Conservation (phyloP, 2,113 vertebrate genomes). For the Melanerpes formicivorus region DNA sequence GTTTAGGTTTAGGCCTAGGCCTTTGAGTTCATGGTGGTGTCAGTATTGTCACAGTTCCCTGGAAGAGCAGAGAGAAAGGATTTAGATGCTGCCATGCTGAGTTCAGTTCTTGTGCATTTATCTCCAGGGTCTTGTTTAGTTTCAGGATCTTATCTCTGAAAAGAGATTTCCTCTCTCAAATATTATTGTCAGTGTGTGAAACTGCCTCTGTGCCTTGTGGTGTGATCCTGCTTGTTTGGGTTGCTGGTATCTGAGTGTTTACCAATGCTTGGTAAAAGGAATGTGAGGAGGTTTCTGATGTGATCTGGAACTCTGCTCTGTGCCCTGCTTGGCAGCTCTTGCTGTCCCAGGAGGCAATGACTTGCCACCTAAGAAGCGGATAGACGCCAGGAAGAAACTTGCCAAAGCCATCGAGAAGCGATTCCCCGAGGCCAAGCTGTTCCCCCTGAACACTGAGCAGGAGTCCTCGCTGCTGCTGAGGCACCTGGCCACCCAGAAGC, state of each 20-base stretch:
- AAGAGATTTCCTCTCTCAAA: neutral
- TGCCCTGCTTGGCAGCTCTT: conserved; percentile 72
- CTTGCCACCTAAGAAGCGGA: conserved; percentile 86
- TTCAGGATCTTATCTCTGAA: neutral
- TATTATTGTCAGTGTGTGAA: neutral
- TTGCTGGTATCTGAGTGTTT: neutral
- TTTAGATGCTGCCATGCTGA: neutral
- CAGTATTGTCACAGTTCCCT: neutral
- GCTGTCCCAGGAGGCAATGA: conserved; percentile 85
- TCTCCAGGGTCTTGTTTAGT: neutral
- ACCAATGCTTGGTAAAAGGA: neutral
- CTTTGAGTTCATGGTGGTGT: neutral
- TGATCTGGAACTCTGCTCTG: neutral
- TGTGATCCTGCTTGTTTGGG: neutral
- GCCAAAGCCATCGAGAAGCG: conserved; percentile 84
- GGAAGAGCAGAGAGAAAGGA: neutral
- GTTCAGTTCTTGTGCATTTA: neutral
- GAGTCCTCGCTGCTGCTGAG: conserved; percentile 86
- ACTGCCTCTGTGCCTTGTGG: neutral
- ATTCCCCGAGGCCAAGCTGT: conserved; percentile 87
- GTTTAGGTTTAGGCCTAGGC: neutral
- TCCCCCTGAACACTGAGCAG: conserved; percentile 85
- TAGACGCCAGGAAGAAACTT: conserved; percentile 84
- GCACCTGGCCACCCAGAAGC: conserved; percentile 88
- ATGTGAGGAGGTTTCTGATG: rapidly evolving